Base-by-base conservation (phyloP, 2,113 vertebrate genomes). In the Ondatra zibethicus region DNA sequence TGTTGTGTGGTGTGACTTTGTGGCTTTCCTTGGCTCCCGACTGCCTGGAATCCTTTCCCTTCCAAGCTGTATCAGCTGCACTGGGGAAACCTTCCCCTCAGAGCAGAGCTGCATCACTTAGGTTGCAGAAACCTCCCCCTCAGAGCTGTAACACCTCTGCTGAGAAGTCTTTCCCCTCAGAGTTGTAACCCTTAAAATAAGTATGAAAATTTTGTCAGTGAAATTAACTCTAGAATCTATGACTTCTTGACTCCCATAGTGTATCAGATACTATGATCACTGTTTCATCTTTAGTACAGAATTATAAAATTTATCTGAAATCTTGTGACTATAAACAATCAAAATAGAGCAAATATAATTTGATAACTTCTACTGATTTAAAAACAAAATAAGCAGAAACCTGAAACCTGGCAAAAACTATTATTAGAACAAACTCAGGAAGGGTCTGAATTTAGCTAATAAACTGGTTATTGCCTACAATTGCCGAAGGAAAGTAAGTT, bases 361-460 rank as follows among this genome's bases (percentile, higher is more conserved):
- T 58, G 36, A 81, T 93, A 36, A 87, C 0, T 77, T 65, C 89
- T 70, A 93, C 3, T 81, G 3, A 97, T 95, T 93, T 93, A 80
- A 92, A 97, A 97, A 75, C 36, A 39, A 94, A 81, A 91, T 88
- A 96, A 86, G 76, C 61, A 94, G 89, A 95, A 97, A 96, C 84
- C 86, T 97, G 72, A 86, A 14, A 66, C 21, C 61, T 63, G 25
- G 7, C 61, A 63, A 63, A 27, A 63, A 63, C 21, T 25, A 63
- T 25, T 63, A 9, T 63, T 65, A 65, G 27, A 65, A 27, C 63
- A 29, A 65, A 65, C 63, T 65, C 63, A 29, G 25, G 25, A 65
- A 65, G 27, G 3, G 63, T 27, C 63, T 65, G 63, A 29, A 29
- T 65, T 65, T 65, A 65, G 27, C 3, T 65, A 65, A 27, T 65